Percentiles rank a stretch among this genome's conserved stretches.
Conservation (phyloP, 1,140 invertebrate species). For the Drosophila subpulchrella region DNA sequence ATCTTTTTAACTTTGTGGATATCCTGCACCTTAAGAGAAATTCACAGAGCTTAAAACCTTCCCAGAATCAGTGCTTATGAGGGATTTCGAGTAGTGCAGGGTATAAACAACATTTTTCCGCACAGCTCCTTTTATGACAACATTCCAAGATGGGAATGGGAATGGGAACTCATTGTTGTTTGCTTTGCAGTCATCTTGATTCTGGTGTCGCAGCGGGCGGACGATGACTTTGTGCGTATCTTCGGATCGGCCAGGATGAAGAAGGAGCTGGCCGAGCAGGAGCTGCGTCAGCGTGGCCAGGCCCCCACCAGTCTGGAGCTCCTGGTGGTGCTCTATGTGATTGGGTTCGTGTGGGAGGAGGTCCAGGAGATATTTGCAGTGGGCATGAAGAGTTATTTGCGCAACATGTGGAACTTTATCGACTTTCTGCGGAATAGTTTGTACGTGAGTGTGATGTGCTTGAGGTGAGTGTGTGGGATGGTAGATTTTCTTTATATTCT, state of each 20-base stretch:
- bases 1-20: too few relatives aligned
- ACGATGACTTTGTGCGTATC: conserved; percentile 90
- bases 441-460: conserved; percentile 91
- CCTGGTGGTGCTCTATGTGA: conserved; percentile 90
- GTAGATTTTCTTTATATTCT: too few relatives aligned
- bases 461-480: conserved; percentile 85
- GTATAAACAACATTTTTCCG: not conserved
- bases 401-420: conserved; percentile 98
- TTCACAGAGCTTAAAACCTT: not conserved
- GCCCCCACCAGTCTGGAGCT: conserved; percentile 91
- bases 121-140: not conserved
- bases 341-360: conserved; percentile 96
- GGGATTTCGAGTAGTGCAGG: not conserved
- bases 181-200: conserved; percentile 90
- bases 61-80: not conserved
- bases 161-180: conserved; percentile 32
- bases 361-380: conserved; percentile 94
- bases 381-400: conserved; percentile 92
- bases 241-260: conserved; percentile 89
- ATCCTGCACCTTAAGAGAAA: too few relatives aligned
- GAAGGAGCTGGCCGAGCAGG: conserved; percentile 86
- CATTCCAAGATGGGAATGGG: conserved; percentile 3
- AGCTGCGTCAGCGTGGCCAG: conserved; percentile 90
- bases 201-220: conserved; percentile 93
- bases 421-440: conserved; percentile 96